Conservation (phyloP, 2,797 vertebrate genomes). For the Pangasius djambal region DNA sequence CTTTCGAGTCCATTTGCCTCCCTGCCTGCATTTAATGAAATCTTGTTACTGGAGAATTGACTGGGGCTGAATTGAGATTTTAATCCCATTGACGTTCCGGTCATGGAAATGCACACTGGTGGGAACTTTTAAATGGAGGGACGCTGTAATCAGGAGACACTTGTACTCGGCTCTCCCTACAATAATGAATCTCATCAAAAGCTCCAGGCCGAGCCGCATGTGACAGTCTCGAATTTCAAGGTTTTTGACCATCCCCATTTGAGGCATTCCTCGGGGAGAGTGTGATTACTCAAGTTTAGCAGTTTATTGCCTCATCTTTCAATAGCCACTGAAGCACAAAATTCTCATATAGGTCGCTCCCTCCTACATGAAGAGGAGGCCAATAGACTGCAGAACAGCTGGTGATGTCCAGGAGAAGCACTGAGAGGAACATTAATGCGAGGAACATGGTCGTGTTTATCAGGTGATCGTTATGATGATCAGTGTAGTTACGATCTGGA, state of each 20-base stretch:
- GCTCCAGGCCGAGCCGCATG: constrained; percentile 84
- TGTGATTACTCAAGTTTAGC: constrained; percentile 99
- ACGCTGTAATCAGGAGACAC: constrained; percentile 95
- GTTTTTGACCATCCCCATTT: constrained; percentile 96
- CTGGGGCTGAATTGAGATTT: constrained; percentile 98
- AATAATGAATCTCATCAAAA: constrained; percentile 98
- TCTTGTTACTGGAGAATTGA: constrained; percentile 99
- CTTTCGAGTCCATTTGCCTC: constrained; percentile 94
- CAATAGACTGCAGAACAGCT: constrained; percentile 90
- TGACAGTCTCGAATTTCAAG: constrained; percentile 93
- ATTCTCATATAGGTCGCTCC: constrained; percentile 98
- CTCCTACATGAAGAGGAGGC: constrained; percentile 89
- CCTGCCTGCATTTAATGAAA: constrained; percentile 98
- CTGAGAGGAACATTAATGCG: constrained; percentile 64
- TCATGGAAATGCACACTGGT: constrained; percentile 88
- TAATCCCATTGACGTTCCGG: constrained; percentile 95
- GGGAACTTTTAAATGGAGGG: constrained; percentile 91
- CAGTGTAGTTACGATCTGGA: constrained; percentile 31
- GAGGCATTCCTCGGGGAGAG: constrained; percentile 94
- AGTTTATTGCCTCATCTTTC: constrained; percentile 99
- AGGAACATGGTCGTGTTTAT: not conserved
- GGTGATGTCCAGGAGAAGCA: constrained; percentile 84
- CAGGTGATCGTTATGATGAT: not conserved
- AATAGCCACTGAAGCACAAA: constrained; percentile 99
- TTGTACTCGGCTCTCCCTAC: constrained; percentile 89